Evolutionary conservation across 2,797 vertebrate genomes (phyloP).

Genomic region (Myotis planiceps): DNA sequence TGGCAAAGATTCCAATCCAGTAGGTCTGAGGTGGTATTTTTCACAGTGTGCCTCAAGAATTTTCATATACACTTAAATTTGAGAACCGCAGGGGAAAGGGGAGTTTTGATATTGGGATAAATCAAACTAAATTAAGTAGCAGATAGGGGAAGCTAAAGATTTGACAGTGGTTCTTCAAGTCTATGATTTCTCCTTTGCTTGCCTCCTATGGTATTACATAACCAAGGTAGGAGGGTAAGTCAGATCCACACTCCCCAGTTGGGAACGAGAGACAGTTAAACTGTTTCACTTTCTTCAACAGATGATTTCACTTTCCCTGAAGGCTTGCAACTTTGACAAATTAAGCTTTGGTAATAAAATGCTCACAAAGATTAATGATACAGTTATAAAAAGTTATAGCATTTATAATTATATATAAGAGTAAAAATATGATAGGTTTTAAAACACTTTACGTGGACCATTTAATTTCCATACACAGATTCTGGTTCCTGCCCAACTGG

Average conservation of each 20-base stretch:
- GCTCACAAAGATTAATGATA: conserved; percentile 56
- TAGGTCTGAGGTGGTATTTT: neutral
- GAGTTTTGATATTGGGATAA: conserved; percentile 11
- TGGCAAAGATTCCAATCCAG: neutral
- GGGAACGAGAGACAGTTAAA: conserved; percentile 5
- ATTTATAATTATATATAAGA: conserved; percentile 69
- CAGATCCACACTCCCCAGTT: neutral
- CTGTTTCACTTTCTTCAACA: neutral
- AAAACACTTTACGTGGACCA: conserved; percentile 57
- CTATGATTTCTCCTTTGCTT: neutral
- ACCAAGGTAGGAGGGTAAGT: neutral
- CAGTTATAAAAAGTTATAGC: conserved; percentile 65
- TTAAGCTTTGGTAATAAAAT: conserved; percentile 68
- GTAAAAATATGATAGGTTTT: conserved; percentile 50
- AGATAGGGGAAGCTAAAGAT: neutral
- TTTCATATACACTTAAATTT: neutral
- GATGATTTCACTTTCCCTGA: conserved; percentile 63
- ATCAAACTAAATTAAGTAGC: neutral
- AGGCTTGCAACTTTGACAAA: conserved; percentile 62
- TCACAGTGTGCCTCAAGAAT: neutral
- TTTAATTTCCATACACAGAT: conserved; percentile 63
- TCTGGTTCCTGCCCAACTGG: conserved; percentile 31
- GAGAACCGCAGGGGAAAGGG: neutral
- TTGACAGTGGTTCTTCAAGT: neutral
- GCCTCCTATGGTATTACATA: neutral